Percentiles rank a stretch among this genome's conserved stretches.
phyloP scores from a whole-genome alignment of 2,888 invertebrate genomes.

The Eremobia ochroleuca region DNA sequence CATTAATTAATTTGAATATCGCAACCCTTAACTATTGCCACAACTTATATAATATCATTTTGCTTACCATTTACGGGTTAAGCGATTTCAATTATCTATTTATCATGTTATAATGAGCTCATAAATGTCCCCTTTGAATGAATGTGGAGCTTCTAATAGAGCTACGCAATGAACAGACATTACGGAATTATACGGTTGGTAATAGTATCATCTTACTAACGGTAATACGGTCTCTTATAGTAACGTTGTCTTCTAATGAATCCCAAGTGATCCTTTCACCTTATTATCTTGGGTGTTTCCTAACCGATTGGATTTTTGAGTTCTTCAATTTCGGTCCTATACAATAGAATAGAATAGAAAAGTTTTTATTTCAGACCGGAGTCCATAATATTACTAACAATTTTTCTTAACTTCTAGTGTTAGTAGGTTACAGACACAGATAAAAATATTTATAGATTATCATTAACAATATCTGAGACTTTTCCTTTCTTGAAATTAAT shows the following conservation, averaged over 20 bases:
- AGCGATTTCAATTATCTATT: conserved; percentile 29
- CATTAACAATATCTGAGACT: too few species aligned
- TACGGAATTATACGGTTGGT: conserved; percentile 6
- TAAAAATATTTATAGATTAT: too few species aligned
- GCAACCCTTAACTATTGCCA: conserved; percentile 31
- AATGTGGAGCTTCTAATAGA: neutral
- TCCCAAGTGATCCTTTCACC: neutral
- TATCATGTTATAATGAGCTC: conserved; percentile 35
- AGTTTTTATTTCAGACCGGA: too few species aligned
- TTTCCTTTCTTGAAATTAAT: too few species aligned
- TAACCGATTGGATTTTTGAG: neutral
- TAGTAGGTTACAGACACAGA: too few species aligned
- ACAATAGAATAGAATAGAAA: too few species aligned
- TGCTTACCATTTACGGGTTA: conserved; percentile 20
- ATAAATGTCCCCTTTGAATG: conserved; percentile 4
- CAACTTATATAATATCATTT: conserved; percentile 27
- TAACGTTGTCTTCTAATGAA: neutral
- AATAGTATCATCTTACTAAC: neutral
- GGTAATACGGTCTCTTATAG: neutral
- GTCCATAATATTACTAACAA: too few species aligned
- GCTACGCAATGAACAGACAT: conserved; percentile 2
- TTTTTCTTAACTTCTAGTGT: too few species aligned
- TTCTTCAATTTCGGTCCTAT: neutral
- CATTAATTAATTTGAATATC: conserved; percentile 31
- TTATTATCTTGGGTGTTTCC: neutral